Evolutionary conservation across 2,888 invertebrate species (phyloP), one percentile per base, ranked within the genome.

Genomic region (Drosophila paramelanica): DNA sequence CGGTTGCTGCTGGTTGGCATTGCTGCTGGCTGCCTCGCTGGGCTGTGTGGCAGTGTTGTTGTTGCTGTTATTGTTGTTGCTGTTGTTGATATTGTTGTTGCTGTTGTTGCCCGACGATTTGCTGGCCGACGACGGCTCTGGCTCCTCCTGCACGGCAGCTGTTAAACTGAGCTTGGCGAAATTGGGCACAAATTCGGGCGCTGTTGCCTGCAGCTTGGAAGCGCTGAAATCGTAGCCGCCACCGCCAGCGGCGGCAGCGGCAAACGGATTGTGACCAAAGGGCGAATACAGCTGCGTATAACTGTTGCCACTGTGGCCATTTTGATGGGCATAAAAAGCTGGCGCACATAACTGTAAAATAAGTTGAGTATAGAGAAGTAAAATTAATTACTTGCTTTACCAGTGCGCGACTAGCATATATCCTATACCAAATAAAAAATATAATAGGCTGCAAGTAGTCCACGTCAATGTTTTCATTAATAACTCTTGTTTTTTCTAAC

Each of bases 111-210:
- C 68, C 23, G 23, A 20, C 64, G 53, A 20, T 23, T 43, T 39
- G 39, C 14, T 39, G 7, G 14, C 39, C n/a, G 39, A 6, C 39
- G 41, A 7, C 41, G 41, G 10, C 11, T 20, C 11, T 3, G 11
- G 23, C 23, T 71, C 23, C 55, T 68, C 45, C 47, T 67, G 41
- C 60, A 42, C 56, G 60, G 27, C 42, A 6, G 53, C 43, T 10
- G 59, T 43, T 0, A 85, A 39, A 53, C 57, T 89, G 13, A 92
- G 77, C 66, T 89, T 91, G 45, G 88, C 87, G 67, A 92, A 89
- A 55, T 83, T 88, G 7, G 92, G 92, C 64, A 92, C 86, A 72
- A 92, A 92, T 78, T 92, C 92, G 3, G 91, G 90, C 1, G 92
- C 92, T 3, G 85, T 85, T 3, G 91, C 89, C 61, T 91, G 89